Evolutionary conservation across 2,797 vertebrate species (phyloP).

Genomic region (Stomatorhinus walkeri): DNA sequence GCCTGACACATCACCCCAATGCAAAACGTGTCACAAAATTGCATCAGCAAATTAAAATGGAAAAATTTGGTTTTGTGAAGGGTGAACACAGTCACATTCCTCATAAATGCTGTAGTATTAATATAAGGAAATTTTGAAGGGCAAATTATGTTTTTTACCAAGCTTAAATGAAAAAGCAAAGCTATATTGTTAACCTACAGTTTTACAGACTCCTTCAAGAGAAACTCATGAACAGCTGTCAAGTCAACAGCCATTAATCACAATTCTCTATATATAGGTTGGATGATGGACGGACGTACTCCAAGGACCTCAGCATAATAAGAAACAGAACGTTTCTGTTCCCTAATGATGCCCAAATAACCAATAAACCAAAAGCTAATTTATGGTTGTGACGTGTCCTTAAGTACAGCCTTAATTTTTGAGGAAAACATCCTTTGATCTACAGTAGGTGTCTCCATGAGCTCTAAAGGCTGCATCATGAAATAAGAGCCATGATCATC

Average conservation of each 20-base stretch:
- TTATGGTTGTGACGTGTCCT: background rate
- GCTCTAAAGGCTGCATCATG: background rate
- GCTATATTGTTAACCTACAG: background rate
- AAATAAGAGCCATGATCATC: background rate
- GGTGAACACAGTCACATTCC: background rate
- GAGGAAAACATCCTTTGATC: background rate
- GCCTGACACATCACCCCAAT: background rate
- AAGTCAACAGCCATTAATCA: slow-evolving; percentile 7
- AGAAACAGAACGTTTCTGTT: background rate
- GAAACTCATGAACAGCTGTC: slow-evolving; percentile 8
- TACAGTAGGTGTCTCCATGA: slow-evolving; percentile 2
- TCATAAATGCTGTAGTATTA: background rate
- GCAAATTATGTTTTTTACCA: background rate
- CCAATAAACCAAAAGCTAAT: background rate
- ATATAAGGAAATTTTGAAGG: background rate
- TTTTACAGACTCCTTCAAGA: background rate
- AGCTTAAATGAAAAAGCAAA: background rate
- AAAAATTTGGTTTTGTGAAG: background rate
- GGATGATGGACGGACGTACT: background rate
- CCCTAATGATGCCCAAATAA: background rate
- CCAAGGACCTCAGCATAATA: background rate
- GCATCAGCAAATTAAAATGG: background rate
- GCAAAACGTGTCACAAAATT: background rate
- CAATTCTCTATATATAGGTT: slow-evolving; percentile 5
- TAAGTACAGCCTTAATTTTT: background rate